Conservation (phyloP, 2,113 vertebrate genomes). For the Oreocharis arfaki region DNA sequence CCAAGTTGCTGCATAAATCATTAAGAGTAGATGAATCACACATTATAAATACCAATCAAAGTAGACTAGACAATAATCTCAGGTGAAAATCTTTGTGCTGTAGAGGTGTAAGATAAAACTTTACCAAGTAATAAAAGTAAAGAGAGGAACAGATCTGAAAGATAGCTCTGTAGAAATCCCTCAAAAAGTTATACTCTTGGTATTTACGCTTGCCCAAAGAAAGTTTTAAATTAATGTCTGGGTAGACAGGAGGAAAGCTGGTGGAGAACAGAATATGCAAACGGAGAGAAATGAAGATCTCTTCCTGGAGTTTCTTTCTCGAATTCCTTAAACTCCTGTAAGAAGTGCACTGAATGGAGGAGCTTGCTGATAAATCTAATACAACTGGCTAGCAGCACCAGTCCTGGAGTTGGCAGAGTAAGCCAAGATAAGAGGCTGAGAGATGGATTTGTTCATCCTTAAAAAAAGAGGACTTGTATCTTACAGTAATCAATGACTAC, state of each 20-base stretch:
- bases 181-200: neutral
- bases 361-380: neutral
- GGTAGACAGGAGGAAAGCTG: neutral
- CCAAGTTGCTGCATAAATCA: neutral
- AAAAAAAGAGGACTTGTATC: neutral
- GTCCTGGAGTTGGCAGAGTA: neutral
- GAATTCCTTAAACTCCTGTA: neutral
- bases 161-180: neutral
- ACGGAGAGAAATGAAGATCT: neutral
- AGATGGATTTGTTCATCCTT: neutral
- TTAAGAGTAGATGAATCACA: neutral
- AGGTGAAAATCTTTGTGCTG: neutral
- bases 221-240: neutral
- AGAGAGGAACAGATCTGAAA: neutral
- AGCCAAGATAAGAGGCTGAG: neutral
- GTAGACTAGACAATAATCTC: neutral
- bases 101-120: neutral
- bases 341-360: neutral
- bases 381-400: neutral
- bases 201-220: neutral
- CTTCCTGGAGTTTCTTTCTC: neutral
- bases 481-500: neutral
- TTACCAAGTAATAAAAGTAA: neutral
- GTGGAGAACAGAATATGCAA: neutral
- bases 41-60: neutral